A percentile compares a stretch with the other conserved stretches of the same genome.
These are phyloP conservation scores for Mirza zaza DNA, from an alignment of 2,113 vertebrate genomes.

Conservation along the genomic window DNA sequence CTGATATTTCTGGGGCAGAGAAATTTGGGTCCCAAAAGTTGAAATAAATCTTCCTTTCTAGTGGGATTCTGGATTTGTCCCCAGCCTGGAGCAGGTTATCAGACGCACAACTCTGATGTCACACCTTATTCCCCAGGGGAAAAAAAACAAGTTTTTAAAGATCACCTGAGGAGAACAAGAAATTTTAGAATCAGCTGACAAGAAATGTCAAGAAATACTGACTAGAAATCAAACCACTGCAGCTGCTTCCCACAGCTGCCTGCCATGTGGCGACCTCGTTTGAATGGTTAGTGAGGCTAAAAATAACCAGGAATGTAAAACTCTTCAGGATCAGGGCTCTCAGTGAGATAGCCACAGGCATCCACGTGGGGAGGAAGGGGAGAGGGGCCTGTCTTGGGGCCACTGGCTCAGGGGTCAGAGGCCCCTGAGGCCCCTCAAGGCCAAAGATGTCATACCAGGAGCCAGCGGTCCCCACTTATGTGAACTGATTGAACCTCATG, in stretches of 20 bases:
- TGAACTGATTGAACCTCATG: background rate
- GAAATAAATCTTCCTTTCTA: background rate
- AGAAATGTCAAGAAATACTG: constrained; percentile 41
- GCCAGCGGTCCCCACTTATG: background rate
- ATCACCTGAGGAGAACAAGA: constrained; percentile 11
- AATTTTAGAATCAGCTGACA: constrained; percentile 53
- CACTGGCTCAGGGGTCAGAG: background rate
- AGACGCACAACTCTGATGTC: background rate
- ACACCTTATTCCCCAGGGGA: background rate
- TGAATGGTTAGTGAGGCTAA: constrained; percentile 50
- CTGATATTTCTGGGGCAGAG: background rate
- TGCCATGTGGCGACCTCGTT: background rate
- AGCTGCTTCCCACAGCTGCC: constrained; percentile 65
- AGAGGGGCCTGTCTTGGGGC: background rate
- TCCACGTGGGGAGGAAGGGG: background rate
- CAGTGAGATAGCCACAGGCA: background rate
- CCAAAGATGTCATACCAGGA: background rate
- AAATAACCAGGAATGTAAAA: constrained; percentile 53
- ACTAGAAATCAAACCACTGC: constrained; percentile 5
- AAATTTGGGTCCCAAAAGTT: background rate
- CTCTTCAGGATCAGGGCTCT: background rate
- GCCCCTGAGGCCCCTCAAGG: too few species aligned
- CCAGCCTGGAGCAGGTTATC: background rate
- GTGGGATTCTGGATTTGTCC: background rate
- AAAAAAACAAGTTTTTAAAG: background rate